phyloP scores from a whole-genome alignment of 2,797 vertebrate genomes.

The Hirundo rustica region DNA sequence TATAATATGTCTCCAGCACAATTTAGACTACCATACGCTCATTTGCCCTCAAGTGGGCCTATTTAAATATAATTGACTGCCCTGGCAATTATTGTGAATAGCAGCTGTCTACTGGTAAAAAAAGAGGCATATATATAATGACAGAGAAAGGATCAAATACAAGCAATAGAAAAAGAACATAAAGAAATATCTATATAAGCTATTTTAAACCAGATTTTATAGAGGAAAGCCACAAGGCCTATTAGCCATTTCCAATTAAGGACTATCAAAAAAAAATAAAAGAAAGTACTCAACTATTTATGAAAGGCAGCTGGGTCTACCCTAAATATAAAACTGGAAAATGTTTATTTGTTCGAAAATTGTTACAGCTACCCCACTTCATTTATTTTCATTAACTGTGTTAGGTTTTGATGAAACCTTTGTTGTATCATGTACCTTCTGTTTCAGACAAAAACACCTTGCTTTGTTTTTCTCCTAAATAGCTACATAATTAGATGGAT shows the following conservation, averaged over 20 bases:
- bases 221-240: slow-evolving; percentile 71
- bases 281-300: slow-evolving; percentile 77
- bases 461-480: slow-evolving; percentile 82
- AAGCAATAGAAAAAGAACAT: slow-evolving; percentile 69
- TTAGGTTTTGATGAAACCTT: slow-evolving; percentile 76
- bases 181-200: slow-evolving; percentile 77
- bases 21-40: slow-evolving; percentile 77
- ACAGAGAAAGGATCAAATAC: slow-evolving; percentile 78
- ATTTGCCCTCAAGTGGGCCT: slow-evolving; percentile 84
- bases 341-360: slow-evolving; percentile 80
- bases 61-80: slow-evolving; percentile 86
- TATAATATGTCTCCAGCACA: slow-evolving; percentile 75
- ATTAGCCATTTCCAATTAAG: slow-evolving; percentile 78
- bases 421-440: slow-evolving; percentile 79
- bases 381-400: slow-evolving; percentile 74
- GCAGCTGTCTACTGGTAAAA: slow-evolving; percentile 79
- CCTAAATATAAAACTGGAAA: slow-evolving; percentile 75
- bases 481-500: slow-evolving; percentile 84
- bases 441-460: slow-evolving; percentile 77
- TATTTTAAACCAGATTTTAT: slow-evolving; percentile 75
- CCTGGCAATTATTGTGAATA: slow-evolving; percentile 82
- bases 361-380: slow-evolving; percentile 71
- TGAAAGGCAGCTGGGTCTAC: slow-evolving; percentile 78
- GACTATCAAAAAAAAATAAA: slow-evolving; percentile 73
- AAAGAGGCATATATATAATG: slow-evolving; percentile 75